Conservation (phyloP, 2,888 invertebrate species). For the Gymnosoma rotundatum region DNA sequence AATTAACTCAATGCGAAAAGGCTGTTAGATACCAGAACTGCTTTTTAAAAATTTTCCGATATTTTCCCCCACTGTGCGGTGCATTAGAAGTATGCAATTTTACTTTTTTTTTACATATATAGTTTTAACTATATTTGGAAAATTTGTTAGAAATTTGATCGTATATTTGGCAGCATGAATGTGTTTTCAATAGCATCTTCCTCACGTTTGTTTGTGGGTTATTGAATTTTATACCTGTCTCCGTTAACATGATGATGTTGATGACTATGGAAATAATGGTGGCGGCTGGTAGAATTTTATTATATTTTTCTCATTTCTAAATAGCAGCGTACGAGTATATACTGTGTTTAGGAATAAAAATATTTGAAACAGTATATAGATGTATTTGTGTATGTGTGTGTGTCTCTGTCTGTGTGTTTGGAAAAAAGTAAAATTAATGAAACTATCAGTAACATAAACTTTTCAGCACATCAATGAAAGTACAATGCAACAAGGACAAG, state of each 20-base stretch:
- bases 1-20: background rate
- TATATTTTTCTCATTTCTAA: background rate
- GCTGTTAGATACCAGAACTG: background rate
- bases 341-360: conserved; percentile 3
- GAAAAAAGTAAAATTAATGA: conserved; percentile 64
- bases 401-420: background rate
- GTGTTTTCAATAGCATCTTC: conserved; percentile 18
- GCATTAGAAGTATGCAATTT: conserved; percentile 38
- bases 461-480: conserved; percentile 69
- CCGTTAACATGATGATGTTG: conserved; percentile 64
- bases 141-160: conserved; percentile 68
- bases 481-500: conserved; percentile 50
- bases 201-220: conserved; percentile 21
- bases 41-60: too few species aligned
- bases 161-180: conserved; percentile 54
- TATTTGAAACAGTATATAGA: conserved; percentile 15
- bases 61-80: conserved; percentile 1
- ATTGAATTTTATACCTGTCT: conserved; percentile 63
- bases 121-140: conserved; percentile 52
- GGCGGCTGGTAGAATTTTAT: conserved; percentile 55
- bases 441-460: conserved; percentile 70
- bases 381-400: background rate
- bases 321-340: conserved; percentile 7
- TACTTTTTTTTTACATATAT: conserved; percentile 6
- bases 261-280: conserved; percentile 69